phyloP scores from a whole-genome alignment of 2,888 invertebrate species.

The Mythimna albipuncta region DNA sequence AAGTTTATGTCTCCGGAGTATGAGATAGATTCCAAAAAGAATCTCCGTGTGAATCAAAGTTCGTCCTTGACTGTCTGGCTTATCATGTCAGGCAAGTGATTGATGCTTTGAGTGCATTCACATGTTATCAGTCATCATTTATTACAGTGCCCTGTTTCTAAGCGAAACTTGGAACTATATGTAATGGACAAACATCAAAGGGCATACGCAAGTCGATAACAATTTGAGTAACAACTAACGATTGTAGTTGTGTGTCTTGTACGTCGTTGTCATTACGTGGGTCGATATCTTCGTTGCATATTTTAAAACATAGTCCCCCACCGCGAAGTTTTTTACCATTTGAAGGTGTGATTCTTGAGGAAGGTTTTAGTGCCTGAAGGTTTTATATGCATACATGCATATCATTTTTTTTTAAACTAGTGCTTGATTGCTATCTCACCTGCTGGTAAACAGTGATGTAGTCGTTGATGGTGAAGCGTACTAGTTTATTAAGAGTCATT shows the following conservation, averaged over 20 bases:
- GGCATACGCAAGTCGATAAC: not conserved
- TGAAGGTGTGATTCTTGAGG: too few relatives aligned
- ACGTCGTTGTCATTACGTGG: not conserved
- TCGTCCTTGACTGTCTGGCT: conserved; percentile 26
- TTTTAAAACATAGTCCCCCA: too few relatives aligned
- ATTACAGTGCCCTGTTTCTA: conserved; percentile 15
- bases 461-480: too few relatives aligned
- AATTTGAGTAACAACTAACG: not conserved
- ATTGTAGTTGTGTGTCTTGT: not conserved
- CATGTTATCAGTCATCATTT: conserved; percentile 39
- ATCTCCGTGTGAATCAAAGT: not conserved
- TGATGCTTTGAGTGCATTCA: conserved; percentile 35
- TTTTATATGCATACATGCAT: too few relatives aligned
- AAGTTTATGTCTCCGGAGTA: not conserved
- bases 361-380: too few relatives aligned
- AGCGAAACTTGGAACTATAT: not conserved
- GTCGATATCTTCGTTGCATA: not conserved
- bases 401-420: too few relatives aligned
- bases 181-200: not conserved
- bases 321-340: too few relatives aligned
- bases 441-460: too few relatives aligned
- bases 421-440: too few relatives aligned
- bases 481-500: too few relatives aligned
- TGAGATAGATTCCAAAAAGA: not conserved
- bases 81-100: conserved; percentile 31